Base-by-base conservation (phyloP, 2,797 vertebrate genomes). In the Schizothorax lantsangensis region DNA sequence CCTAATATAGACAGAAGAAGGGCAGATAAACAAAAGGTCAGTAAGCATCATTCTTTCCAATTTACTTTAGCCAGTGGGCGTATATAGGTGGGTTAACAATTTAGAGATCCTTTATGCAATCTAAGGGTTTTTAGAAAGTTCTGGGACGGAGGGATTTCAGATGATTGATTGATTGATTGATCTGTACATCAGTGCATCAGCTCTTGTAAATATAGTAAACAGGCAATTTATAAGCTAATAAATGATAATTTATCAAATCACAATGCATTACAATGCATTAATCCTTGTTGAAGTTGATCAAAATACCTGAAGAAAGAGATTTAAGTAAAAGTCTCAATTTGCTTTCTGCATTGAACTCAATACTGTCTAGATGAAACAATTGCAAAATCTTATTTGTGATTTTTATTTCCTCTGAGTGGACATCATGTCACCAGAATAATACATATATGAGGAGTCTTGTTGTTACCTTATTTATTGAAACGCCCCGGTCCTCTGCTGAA, bases 21-120 rank as follows among this genome's bases (percentile, higher is more conserved):
- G 84, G 64, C 84, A 85, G 84, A 85, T 79, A 85, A 85, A 85
- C 84, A 72, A 79, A 85, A 85, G 84, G 77, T 85, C 84, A 85
- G 68, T 69, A 69, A 72, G 66, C 84, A 85, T 80, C 87, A 77
- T 80, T 66, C 83, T 84, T 81, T 84, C 71, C 72, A 52, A 62
- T 84, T 88, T 75, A 69, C 83, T 73, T 54, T 74, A 57, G 17
- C 78, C 78, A 47, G 30, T 54, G 71, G 69, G 47, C 47, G 30
- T 52, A 75, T 52, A 75, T 40, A 52, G 82, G 68, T 62, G 83
- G 77, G 19, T 52, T 68, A 69, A 40, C 52, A 59, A 59, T 45
- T 40, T 33, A 69, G 11, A 72, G 6, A 59, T 45, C 57, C 33
- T 49, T 69, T 30, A 45, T 79, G 38, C 36, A 71, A 85, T 45